Conservation (phyloP, 2,113 vertebrate species). For the Atrichornis clamosus region DNA sequence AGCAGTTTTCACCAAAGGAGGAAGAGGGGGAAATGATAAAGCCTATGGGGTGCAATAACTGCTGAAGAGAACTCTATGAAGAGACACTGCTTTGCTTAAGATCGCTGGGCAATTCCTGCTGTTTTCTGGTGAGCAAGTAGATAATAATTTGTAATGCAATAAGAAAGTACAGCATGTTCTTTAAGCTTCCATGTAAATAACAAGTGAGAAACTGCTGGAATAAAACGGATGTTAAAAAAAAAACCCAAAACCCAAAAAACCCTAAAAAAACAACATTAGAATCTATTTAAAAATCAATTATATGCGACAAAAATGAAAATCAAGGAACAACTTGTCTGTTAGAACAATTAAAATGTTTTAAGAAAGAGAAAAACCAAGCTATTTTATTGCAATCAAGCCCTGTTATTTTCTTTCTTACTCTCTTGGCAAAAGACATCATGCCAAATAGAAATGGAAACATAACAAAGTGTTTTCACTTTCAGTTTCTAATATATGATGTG, state of each 20-base stretch:
- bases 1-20: background rate
- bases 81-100: background rate
- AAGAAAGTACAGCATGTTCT: background rate
- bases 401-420: background rate
- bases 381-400: background rate
- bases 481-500: background rate
- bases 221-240: background rate
- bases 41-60: background rate
- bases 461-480: background rate
- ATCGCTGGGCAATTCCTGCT: background rate
- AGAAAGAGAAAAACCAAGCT: background rate
- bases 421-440: background rate
- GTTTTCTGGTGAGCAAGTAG: background rate
- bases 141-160: background rate
- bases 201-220: background rate
- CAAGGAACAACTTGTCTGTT: background rate
- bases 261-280: fast-evolving
- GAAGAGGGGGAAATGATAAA: background rate
- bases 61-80: background rate
- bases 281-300: background rate
- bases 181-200: background rate
- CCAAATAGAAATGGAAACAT: background rate
- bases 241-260: background rate
- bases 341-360: background rate
- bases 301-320: background rate